phyloP scores from a whole-genome alignment of 2,797 vertebrate species.

The Syndactyla subalaris region DNA sequence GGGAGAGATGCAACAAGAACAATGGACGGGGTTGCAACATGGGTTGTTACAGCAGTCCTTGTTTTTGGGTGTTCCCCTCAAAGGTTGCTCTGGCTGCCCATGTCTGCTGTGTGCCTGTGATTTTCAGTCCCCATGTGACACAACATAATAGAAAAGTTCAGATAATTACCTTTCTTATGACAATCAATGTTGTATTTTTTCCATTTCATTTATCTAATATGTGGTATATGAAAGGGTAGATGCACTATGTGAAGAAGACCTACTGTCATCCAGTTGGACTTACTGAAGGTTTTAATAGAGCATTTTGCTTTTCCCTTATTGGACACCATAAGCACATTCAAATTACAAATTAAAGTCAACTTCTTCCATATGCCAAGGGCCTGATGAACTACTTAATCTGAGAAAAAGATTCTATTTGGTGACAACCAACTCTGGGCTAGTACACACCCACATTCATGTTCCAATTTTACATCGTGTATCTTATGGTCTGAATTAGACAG shows the following conservation, averaged over 20 bases:
- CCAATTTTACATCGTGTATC: background rate
- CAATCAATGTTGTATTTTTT: background rate
- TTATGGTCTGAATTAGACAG: fast-evolving
- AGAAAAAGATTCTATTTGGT: background rate
- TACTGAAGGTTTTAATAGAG: background rate
- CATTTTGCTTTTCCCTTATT: background rate
- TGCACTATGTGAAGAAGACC: background rate
- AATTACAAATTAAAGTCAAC: background rate
- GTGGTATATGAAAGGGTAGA: background rate
- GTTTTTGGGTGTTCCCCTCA: background rate
- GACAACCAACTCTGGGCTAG: background rate
- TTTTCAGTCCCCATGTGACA: fast-evolving
- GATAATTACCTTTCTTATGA: background rate
- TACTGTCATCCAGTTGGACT: background rate
- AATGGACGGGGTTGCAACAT: background rate
- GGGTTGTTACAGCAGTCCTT: fast-evolving
- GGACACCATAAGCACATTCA: background rate
- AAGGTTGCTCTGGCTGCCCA: background rate
- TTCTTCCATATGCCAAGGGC: background rate
- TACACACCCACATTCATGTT: fast-evolving
- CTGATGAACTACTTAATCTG: background rate
- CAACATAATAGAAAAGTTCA: background rate
- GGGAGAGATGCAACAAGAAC: background rate
- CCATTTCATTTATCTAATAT: background rate
- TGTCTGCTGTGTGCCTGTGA: background rate